Percentiles rank a stretch among this genome's conserved stretches.
These are phyloP conservation scores for Unio pictorum DNA, from an alignment of 2,888 invertebrate genomes.

Conservation along the genomic window DNA sequence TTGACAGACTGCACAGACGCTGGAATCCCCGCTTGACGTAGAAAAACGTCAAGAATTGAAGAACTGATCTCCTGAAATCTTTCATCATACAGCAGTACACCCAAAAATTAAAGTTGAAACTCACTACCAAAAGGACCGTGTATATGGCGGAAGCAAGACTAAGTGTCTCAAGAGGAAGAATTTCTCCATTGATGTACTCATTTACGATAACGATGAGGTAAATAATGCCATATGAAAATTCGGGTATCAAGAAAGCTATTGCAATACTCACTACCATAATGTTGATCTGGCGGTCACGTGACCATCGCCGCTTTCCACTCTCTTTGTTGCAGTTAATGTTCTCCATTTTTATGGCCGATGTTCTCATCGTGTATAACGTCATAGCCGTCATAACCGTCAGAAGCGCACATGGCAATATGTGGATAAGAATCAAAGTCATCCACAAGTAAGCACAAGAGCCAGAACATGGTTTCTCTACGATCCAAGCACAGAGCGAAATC, in stretches of 20 bases:
- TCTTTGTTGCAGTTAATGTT: conserved; percentile 8
- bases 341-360: conserved; percentile 13
- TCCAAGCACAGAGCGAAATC: conserved; percentile 16
- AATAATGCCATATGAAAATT: conserved; percentile 27
- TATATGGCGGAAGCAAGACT: conserved; percentile 19
- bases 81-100: conserved; percentile 35
- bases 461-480: conserved; percentile 16
- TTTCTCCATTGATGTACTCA: background rate
- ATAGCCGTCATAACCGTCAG: conserved; percentile 16
- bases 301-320: conserved; percentile 2
- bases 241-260: conserved; percentile 25
- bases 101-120: conserved; percentile 30
- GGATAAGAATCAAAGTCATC: conserved; percentile 19
- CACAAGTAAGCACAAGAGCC: conserved; percentile 28
- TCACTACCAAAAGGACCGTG: conserved; percentile 17
- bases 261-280: conserved; percentile 22
- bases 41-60: conserved; percentile 12
- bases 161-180: background rate
- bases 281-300: conserved; percentile 27
- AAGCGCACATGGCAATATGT: conserved; percentile 17
- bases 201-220: conserved; percentile 10
- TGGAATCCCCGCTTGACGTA: conserved; percentile 2
- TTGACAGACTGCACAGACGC: conserved; percentile 11
- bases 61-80: conserved; percentile 15
- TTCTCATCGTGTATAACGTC: conserved; percentile 17